phyloP scores from a whole-genome alignment of 1,140 invertebrate genomes.

The Pteromalus puparum region DNA sequence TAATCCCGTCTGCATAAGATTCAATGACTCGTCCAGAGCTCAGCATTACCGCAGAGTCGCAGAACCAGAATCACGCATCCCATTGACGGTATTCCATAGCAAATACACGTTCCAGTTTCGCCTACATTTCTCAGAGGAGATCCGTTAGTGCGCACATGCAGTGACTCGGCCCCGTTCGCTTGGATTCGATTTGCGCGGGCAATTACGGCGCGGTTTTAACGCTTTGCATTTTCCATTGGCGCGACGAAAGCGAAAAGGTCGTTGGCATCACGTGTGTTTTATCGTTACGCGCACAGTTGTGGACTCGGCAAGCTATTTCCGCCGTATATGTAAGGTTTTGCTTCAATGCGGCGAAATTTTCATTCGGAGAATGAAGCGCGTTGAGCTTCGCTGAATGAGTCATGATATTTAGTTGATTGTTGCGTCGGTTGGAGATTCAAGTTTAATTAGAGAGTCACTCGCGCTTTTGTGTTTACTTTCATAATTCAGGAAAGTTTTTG shows the following conservation, averaged over 20 bases:
- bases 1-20: not conserved
- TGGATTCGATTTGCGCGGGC: not conserved
- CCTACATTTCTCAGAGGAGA: slow-evolving; percentile 1
- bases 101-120: not conserved
- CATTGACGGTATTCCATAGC: not conserved
- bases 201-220: not conserved
- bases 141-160: not conserved
- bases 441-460: not conserved
- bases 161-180: not conserved
- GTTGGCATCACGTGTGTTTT: not conserved
- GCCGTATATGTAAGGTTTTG: not conserved
- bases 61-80: not conserved
- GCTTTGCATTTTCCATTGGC: too few relatives aligned
- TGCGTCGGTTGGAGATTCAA: not conserved
- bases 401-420: not conserved
- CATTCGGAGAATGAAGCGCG: not conserved
- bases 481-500: not conserved
- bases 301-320: not conserved
- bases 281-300: too few relatives aligned
- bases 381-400: not conserved
- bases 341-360: not conserved
- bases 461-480: not conserved
- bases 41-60: not conserved
- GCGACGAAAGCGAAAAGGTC: not conserved
- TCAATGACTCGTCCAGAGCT: not conserved